Percentiles rank a stretch among this genome's conserved stretches.
Evolutionary conservation across 1,140 invertebrate genomes (phyloP).

Genomic region (Calycopis cecrops): DNA sequence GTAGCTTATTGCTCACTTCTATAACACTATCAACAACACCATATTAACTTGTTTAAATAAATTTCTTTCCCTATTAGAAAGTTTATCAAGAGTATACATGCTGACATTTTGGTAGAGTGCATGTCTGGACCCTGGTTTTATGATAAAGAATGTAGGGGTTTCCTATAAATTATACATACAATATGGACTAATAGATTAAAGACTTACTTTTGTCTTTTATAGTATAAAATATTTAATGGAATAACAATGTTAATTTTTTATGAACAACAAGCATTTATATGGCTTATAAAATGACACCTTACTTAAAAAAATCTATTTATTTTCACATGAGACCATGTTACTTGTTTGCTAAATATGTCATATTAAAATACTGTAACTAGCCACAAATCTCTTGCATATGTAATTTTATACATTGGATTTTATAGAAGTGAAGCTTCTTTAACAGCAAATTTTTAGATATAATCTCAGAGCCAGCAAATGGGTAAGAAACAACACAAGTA

Average conservation of each 20-base stretch:
- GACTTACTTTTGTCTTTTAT: slow-evolving; percentile 1
- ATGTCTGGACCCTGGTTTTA: background rate
- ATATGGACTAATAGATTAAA: slow-evolving; percentile 7
- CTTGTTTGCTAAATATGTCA: background rate
- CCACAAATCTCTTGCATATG: slow-evolving; percentile 12
- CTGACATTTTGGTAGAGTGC: background rate
- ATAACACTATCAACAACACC: slow-evolving; percentile 8
- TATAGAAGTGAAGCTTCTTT: too few relatives aligned
- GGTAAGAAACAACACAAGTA: too few relatives aligned
- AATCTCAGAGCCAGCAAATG: too few relatives aligned
- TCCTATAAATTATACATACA: background rate
- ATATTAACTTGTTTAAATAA: slow-evolving; percentile 3
- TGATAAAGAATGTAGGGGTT: background rate
- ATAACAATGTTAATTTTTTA: slow-evolving; percentile 7
- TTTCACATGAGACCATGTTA: background rate
- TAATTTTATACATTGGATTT: background rate
- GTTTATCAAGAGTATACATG: background rate
- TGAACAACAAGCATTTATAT: slow-evolving; percentile 5
- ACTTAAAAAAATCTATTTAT: slow-evolving; percentile 1
- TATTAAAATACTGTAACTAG: background rate
- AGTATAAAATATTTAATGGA: slow-evolving; percentile 9
- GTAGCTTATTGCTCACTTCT: slow-evolving; percentile 5
- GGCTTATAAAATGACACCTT: slow-evolving; percentile 3
- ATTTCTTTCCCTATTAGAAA: slow-evolving; percentile 1
- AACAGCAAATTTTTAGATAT: too few relatives aligned